These are phyloP conservation scores for Streblospio benedicti DNA, from an alignment of 1,140 invertebrate genomes.

Conservation along the genomic window DNA sequence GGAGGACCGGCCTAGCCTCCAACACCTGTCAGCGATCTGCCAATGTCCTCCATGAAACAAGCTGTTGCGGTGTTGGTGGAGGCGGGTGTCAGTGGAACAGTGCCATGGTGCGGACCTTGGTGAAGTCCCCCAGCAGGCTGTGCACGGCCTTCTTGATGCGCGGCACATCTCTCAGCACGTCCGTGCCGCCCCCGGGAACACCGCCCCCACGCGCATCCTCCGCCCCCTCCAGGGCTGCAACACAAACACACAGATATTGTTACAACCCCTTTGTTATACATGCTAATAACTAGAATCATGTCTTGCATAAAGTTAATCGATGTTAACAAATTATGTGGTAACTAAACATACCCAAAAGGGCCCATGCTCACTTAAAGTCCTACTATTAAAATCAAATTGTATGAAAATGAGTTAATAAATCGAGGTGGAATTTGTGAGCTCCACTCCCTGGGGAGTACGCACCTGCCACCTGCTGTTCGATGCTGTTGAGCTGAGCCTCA, in stretches of 20 bases:
- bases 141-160: constrained; percentile 24
- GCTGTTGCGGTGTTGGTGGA: too few relatives aligned
- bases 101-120: constrained; percentile 24
- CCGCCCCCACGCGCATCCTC: constrained; percentile 16
- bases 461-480: constrained; percentile 70
- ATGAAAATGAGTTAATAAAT: too few relatives aligned
- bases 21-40: too few relatives aligned
- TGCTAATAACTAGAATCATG: neutral
- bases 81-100: constrained; percentile 21
- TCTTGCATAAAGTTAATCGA: neutral
- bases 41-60: too few relatives aligned
- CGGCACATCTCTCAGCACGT: constrained; percentile 18
- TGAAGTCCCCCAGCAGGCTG: constrained; percentile 24
- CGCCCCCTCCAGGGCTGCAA: constrained; percentile 19
- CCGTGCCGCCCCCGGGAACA: neutral
- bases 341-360: too few relatives aligned
- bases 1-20: too few relatives aligned
- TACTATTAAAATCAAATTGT: too few relatives aligned
- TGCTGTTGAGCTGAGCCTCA: constrained; percentile 60
- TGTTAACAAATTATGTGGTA: too few relatives aligned
- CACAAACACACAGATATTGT: neutral
- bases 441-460: too few relatives aligned
- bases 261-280: neutral
- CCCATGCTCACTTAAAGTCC: too few relatives aligned
- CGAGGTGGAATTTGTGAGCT: neutral